Base-by-base conservation (phyloP, 2,888 invertebrate genomes). In the Strigamia transsilvanica region DNA sequence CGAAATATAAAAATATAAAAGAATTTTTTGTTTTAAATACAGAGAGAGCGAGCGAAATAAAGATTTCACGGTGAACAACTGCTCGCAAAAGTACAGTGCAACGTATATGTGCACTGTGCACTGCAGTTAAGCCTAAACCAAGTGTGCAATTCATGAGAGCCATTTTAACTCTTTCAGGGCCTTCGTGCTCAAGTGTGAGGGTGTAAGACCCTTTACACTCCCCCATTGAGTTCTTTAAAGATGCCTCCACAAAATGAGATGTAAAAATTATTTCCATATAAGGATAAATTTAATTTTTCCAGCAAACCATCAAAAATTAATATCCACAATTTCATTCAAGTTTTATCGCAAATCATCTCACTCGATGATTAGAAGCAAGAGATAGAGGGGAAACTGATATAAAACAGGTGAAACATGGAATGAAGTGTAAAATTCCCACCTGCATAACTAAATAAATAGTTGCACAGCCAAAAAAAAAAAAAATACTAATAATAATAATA, bases 111-210 rank as follows among this genome's bases (percentile, higher is more conserved):
- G 61, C 61, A 66, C 61, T 21, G n/a, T 66, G 61, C 61, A 66
- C 61, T 66, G 61, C 61, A 66, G 61, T 66, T 23, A 66, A 66
- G 61, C 61, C 61, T 66, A 66, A 66, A 66, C 61, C 61, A 66
- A 66, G 61, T 66, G 61, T 66, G 61, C 61, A 66, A 66, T 66
- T 66, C 61, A 66, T 12, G 23, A 23, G 21, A 21, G 61, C 61
- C 23, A 23, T 66, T 66, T 66, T 18, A 66, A 15, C 18, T 23
- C 23, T 66, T 66, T 66, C 23, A 66, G 61, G 61, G 61, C 61
- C 61, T 66, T 23, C 10, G 18, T 21, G 12, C 18, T 66, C 61
- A 23, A 66, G 61, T 66, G 61, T 66, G 61, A 66, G 61, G 61
- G 61, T 66, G 61, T 66, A 23, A 66, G 23, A 18, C 61, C 61